Percentiles rank a stretch among this genome's conserved stretches.
phyloP scores from a whole-genome alignment of 2,797 vertebrate species.

The Botia almorhae region DNA sequence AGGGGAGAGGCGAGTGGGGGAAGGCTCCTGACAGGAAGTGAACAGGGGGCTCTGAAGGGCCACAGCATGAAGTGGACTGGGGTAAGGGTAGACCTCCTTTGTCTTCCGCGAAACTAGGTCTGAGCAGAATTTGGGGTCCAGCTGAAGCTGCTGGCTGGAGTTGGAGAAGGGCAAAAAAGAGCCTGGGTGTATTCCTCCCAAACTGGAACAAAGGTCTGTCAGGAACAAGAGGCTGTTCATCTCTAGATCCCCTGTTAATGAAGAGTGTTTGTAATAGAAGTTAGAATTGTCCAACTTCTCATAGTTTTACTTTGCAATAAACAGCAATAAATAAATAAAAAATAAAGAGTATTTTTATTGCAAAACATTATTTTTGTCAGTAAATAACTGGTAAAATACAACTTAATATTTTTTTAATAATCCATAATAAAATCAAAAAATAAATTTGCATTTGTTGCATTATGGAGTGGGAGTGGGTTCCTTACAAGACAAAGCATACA shows the following conservation, averaged over 20 bases:
- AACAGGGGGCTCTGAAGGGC: conserved; percentile 86
- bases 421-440: too few relatives aligned
- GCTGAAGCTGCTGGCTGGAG: conserved; percentile 66
- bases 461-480: too few relatives aligned
- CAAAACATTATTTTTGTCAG: too few relatives aligned
- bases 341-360: too few relatives aligned
- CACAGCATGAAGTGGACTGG: conserved; percentile 84
- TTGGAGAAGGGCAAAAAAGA: conserved; percentile 68
- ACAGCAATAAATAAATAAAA: neutral
- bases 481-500: neutral
- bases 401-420: too few relatives aligned
- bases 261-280: neutral
- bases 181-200: conserved; percentile 66
- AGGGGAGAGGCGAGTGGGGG: conserved; percentile 56
- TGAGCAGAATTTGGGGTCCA: conserved; percentile 79
- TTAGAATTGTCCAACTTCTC: neutral
- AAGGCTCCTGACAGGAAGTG: conserved; percentile 73
- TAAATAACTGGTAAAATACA: too few relatives aligned
- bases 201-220: conserved; percentile 75
- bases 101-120: conserved; percentile 83
- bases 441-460: too few relatives aligned
- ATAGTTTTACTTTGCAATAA: neutral
- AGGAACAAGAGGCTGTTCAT: conserved; percentile 73
- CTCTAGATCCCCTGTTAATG: conserved; percentile 73
- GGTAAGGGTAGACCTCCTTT: conserved; percentile 84